phyloP scores from a whole-genome alignment of 2,888 invertebrate genomes.

The Orthosia cruda region DNA sequence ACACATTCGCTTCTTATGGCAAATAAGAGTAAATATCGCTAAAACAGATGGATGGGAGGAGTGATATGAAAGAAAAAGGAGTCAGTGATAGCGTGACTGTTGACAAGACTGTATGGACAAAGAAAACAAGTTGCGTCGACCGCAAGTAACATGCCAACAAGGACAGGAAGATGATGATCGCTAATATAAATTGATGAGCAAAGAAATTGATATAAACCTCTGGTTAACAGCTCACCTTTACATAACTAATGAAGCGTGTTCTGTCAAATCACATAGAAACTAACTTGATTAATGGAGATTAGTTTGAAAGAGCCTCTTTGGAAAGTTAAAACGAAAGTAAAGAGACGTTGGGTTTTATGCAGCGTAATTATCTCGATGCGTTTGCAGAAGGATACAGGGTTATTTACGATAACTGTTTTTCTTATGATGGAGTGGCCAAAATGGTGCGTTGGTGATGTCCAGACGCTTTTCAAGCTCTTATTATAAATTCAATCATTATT shows the following conservation, averaged over 20 bases:
- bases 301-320: conserved; percentile 43
- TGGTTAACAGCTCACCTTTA: not conserved
- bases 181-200: too few relatives aligned
- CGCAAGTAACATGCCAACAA: too few relatives aligned
- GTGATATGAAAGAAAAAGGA: too few relatives aligned
- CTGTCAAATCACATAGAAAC: conserved; percentile 39
- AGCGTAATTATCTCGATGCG: conserved; percentile 39
- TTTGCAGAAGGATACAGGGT: conserved; percentile 27
- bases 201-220: not conserved
- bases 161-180: not conserved
- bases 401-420: conserved; percentile 1
- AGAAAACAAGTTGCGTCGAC: too few relatives aligned
- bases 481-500: too few relatives aligned
- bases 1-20: not conserved
- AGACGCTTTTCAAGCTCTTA: too few relatives aligned
- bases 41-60: too few relatives aligned
- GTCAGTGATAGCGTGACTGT: too few relatives aligned
- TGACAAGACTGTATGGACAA: too few relatives aligned
- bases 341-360: conserved; percentile 24
- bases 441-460: not conserved
- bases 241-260: conserved; percentile 13
- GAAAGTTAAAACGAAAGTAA: conserved; percentile 58
- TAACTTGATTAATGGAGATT: conserved; percentile 48
- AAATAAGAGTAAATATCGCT: not conserved
- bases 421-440: not conserved